Evolutionary conservation across 2,113 vertebrate genomes (phyloP).

Genomic region (Oreotrochilus melanogaster): DNA sequence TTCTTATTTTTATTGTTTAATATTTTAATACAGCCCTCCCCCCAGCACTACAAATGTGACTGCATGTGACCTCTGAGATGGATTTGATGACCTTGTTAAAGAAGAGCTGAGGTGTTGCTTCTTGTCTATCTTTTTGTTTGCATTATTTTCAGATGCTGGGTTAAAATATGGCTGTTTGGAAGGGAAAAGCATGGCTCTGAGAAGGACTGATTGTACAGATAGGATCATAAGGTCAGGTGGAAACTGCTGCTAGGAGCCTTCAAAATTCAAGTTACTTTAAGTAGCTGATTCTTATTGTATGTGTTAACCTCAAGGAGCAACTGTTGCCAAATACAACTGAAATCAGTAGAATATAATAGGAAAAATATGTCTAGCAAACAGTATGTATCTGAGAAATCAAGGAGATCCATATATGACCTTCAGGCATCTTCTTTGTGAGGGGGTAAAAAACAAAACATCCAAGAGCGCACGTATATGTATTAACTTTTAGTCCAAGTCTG

Average conservation of each 20-base stretch:
- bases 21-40: neutral
- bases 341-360: neutral
- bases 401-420: neutral
- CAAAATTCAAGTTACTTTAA: conserved; percentile 35
- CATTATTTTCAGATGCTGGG: neutral
- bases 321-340: neutral
- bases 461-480: rapidly evolving
- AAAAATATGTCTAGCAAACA: neutral
- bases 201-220: neutral
- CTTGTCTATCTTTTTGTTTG: neutral
- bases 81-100: neutral
- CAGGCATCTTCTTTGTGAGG: neutral
- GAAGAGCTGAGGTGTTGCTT: neutral
- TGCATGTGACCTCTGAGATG: neutral
- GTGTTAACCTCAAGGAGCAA: conserved; percentile 42
- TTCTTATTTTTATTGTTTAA: neutral
- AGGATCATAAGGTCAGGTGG: neutral
- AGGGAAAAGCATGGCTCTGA: neutral
- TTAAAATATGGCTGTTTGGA: neutral
- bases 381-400: neutral
- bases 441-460: neutral
- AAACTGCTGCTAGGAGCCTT: conserved; percentile 1
- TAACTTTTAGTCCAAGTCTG: neutral
- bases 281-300: conserved; percentile 5
- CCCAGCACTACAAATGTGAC: neutral